Evolutionary conservation across 2,113 vertebrate genomes (phyloP), one percentile per base, ranked within the genome.

Genomic region (Channa maculata): DNA sequence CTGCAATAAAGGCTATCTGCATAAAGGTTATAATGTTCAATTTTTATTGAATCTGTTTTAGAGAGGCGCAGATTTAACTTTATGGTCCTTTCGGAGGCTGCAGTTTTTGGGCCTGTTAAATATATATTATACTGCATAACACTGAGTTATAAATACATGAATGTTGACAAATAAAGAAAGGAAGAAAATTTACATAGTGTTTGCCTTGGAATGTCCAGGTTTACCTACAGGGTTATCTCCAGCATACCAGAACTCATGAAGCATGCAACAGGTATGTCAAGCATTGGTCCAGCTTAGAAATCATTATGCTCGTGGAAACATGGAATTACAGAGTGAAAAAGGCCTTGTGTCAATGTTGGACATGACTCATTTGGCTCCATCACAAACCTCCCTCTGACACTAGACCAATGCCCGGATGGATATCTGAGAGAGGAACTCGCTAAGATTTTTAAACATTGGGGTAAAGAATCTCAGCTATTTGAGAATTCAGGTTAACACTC

Each of bases 391-490:
- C 24, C 41, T 46, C 48, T 45, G 12, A 50, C 4, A n/a, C 44
- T 52, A 33, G 34, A 34, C 48, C 24, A n/a, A 50, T 50, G 5
- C 50, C 24, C 34, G 7, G 5, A 10, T 12, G 34, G 33, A 8
- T 6, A 53, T 12, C 39, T 11, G 38, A 24, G 33, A 46, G 2
- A 12, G 14, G 1, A 34, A 5, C 12, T 8, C 24, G 33, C 13
- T 10, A 3, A 52, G 50, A 79, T 80, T 68, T 76, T 67, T 0
- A 1, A n/a, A 33, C 59, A 54, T 71, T 37, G 66, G 51, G 36
- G 38, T 69, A 65, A 82, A 52, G 59, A 77, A 84, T 86, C 58
- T 62, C 13, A 65, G 48, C 62, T 58, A 66, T 79, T 80, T 77
- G n/a, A 63, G 41, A 48, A 72, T 65, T 73, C 48, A 51, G 13